A percentile compares a stretch with the other conserved stretches of the same genome.
Conservation (phyloP, 2,113 vertebrate genomes). For the Dendrocopos noguchii region DNA sequence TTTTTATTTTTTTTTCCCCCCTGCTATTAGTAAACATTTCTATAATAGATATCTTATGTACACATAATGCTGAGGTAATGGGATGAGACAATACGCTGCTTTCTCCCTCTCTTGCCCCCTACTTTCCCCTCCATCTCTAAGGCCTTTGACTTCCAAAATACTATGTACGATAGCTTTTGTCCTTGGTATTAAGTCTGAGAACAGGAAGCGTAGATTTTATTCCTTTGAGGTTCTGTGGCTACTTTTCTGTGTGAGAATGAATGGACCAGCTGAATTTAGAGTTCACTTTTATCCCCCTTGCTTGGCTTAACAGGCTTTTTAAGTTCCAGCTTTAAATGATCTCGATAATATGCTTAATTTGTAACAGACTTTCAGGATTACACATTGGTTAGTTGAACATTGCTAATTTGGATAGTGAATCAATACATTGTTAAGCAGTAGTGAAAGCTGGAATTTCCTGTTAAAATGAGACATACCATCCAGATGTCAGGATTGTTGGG, state of each 20-base stretch:
- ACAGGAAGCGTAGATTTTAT: slow-evolving; percentile 57
- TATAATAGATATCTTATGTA: slow-evolving; percentile 66
- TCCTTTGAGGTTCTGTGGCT: slow-evolving; percentile 65
- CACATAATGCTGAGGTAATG: slow-evolving; percentile 65
- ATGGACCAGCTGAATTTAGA: slow-evolving; percentile 60
- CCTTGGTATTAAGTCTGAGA: slow-evolving; percentile 58
- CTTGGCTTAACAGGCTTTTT: slow-evolving; percentile 60
- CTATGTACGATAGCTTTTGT: slow-evolving; percentile 57
- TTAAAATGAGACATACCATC: slow-evolving; percentile 23
- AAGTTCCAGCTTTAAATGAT: slow-evolving; percentile 61
- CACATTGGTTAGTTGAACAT: slow-evolving; percentile 22
- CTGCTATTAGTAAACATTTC: slow-evolving; percentile 72
- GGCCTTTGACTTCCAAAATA: slow-evolving; percentile 70
- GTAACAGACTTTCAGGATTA: slow-evolving; percentile 43
- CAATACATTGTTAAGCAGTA: slow-evolving; percentile 25
- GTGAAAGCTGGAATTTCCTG: slow-evolving; percentile 41
- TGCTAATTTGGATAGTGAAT: slow-evolving; percentile 28
- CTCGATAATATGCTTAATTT: slow-evolving; percentile 47
- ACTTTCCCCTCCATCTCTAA: slow-evolving; percentile 58
- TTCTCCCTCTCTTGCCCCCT: slow-evolving; percentile 34
- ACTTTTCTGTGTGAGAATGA: slow-evolving; percentile 65
- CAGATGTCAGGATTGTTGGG: slow-evolving; percentile 38
- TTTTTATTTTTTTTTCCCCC: slow-evolving; percentile 53
- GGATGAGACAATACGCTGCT: slow-evolving; percentile 66
- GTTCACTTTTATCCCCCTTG: slow-evolving; percentile 17